phyloP scores from a whole-genome alignment of 2,113 vertebrate species.

The Gymnocephalus cernua region DNA sequence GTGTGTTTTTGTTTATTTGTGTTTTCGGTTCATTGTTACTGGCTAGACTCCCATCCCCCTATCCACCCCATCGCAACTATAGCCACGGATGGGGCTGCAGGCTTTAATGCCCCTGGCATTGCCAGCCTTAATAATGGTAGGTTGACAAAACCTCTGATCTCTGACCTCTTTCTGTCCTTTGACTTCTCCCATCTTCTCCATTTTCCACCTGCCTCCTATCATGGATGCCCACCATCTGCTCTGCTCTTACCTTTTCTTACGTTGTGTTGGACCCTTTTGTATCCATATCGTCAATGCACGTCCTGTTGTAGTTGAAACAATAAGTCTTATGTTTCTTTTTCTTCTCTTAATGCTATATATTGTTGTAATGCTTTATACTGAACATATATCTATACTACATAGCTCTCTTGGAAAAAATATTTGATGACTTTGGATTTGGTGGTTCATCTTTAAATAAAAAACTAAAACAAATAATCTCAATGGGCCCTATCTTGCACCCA shows the following conservation, averaged over 20 bases:
- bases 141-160: conserved; percentile 87
- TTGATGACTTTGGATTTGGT: not conserved
- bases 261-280: conserved; percentile 68
- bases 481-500: too few relatives aligned
- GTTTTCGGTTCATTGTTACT: conserved; percentile 88
- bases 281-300: conserved; percentile 81
- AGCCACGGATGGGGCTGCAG: conserved; percentile 95
- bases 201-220: conserved; percentile 46
- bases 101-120: conserved; percentile 94
- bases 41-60: conserved; percentile 96
- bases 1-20: conserved; percentile 68
- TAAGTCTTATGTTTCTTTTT: conserved; percentile 33
- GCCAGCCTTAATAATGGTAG: conserved; percentile 99
- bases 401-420: conserved; percentile 11
- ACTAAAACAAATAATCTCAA: not conserved
- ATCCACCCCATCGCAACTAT: conserved; percentile 94
- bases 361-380: conserved; percentile 9
- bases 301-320: conserved; percentile 71
- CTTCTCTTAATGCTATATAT: conserved; percentile 23
- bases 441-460: conserved; percentile 7
- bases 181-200: conserved; percentile 56
- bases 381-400: not conserved
- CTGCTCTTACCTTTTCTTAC: conserved; percentile 57
- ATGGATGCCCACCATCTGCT: conserved; percentile 46
- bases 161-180: conserved; percentile 76